These are phyloP conservation scores for Macrosteles quadrilineatus DNA, from an alignment of 1,140 invertebrate species.

Conservation along the genomic window DNA sequence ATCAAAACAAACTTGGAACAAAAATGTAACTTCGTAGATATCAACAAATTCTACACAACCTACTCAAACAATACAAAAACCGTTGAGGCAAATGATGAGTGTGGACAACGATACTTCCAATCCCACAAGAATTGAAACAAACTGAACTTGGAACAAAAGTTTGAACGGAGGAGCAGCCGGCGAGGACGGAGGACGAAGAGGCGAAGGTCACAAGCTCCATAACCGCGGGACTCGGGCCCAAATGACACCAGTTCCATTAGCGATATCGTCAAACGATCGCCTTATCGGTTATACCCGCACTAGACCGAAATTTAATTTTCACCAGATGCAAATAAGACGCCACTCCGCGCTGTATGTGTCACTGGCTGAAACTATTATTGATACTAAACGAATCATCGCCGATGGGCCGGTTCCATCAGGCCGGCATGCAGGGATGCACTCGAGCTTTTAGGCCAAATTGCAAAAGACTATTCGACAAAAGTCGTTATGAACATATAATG, in stretches of 20 bases:
- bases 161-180: background rate
- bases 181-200: background rate
- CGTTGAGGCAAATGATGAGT: no score
- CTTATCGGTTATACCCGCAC: conserved; percentile 11
- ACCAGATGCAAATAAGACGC: conserved; percentile 17
- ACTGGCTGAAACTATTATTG: conserved; percentile 3
- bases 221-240: conserved; percentile 4
- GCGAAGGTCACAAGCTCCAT: conserved; percentile 18
- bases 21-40: no score
- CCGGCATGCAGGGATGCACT: background rate
- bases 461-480: conserved; percentile 4
- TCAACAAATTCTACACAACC: no score
- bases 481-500: no score
- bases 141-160: no score
- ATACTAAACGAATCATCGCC: background rate
- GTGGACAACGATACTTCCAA: no score
- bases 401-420: background rate
- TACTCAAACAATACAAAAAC: no score
- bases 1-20: no score
- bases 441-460: conserved; percentile 23
- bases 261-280: conserved; percentile 20
- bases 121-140: no score
- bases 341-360: background rate
- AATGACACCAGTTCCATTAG: conserved; percentile 26
- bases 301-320: conserved; percentile 26